Percentiles rank a stretch among this genome's conserved stretches.
Evolutionary conservation across 2,113 vertebrate genomes (phyloP).

Genomic region (Anhinga rufa): DNA sequence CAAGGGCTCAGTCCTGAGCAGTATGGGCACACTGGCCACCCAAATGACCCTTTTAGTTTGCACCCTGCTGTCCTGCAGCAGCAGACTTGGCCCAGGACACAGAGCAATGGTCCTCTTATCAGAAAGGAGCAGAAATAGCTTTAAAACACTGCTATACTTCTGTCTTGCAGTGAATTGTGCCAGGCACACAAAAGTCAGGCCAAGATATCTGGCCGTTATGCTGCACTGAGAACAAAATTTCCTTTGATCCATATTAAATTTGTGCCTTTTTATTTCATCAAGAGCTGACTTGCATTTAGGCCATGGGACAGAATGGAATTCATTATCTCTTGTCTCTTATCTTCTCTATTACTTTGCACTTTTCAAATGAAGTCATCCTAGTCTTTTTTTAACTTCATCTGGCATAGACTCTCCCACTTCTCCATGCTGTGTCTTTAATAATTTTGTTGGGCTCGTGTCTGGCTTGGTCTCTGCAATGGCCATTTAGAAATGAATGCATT

Average conservation of each 20-base stretch:
- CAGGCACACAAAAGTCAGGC: neutral
- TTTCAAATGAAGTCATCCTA: slow-evolving; percentile 22
- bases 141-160: neutral
- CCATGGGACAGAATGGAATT: neutral
- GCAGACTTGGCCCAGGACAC: neutral
- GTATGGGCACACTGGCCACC: neutral
- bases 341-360: slow-evolving; percentile 46
- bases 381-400: neutral
- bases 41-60: neutral
- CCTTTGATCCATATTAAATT: slow-evolving; percentile 36
- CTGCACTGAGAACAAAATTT: neutral
- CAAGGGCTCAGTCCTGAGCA: neutral
- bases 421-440: neutral
- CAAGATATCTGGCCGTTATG: neutral
- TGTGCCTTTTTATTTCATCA: slow-evolving; percentile 46
- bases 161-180: neutral
- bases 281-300: slow-evolving; percentile 30
- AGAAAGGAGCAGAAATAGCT: neutral
- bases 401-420: neutral
- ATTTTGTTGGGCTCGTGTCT: neutral
- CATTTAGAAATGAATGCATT: neutral
- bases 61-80: neutral
- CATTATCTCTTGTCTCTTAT: slow-evolving; percentile 9
- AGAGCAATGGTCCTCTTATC: neutral
- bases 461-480: neutral